Evolutionary conservation across 2,888 invertebrate species (phyloP).

Genomic region (Aradus depressus): DNA sequence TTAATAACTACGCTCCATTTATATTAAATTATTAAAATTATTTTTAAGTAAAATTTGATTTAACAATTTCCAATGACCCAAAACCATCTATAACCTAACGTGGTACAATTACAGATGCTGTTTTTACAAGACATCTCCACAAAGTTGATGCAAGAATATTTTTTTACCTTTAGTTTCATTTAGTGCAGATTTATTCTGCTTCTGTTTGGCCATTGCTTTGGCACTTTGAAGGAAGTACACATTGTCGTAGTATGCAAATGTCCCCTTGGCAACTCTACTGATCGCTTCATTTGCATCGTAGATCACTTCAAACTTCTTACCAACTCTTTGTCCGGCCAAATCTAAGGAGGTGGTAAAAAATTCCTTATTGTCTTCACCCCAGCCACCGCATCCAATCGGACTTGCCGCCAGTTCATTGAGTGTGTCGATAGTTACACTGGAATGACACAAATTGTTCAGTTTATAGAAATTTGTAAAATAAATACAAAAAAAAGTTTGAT

Average conservation of each 20-base stretch:
- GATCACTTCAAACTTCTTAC: conserved; percentile 48
- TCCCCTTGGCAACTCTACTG: conserved; percentile 53
- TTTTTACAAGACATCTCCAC: too few species aligned
- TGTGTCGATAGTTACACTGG: conserved; percentile 66
- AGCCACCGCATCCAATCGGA: conserved; percentile 55
- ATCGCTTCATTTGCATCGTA: conserved; percentile 48
- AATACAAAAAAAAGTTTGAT: conserved; percentile 24
- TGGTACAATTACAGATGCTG: too few species aligned
- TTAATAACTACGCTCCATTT: too few species aligned
- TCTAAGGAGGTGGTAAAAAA: conserved; percentile 62
- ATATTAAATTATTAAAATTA: too few species aligned
- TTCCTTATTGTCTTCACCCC: conserved; percentile 56
- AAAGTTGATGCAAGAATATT: too few species aligned
- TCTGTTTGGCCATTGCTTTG: conserved; percentile 41
- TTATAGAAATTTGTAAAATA: too few species aligned
- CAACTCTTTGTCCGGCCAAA: conserved; percentile 52
- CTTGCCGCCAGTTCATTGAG: conserved; percentile 55
- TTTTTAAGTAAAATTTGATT: too few species aligned
- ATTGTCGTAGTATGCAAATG: conserved; percentile 71
- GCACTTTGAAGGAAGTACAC: conserved; percentile 55
- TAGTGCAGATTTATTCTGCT: conserved; percentile 8
- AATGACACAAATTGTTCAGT: too few species aligned
- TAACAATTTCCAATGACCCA: too few species aligned
- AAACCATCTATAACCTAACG: too few species aligned
- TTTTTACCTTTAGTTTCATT: too few species aligned